Percentiles rank a stretch among this genome's conserved stretches.
phyloP scores from a whole-genome alignment of 2,113 vertebrate species.

The Cyprinodon variegatus region DNA sequence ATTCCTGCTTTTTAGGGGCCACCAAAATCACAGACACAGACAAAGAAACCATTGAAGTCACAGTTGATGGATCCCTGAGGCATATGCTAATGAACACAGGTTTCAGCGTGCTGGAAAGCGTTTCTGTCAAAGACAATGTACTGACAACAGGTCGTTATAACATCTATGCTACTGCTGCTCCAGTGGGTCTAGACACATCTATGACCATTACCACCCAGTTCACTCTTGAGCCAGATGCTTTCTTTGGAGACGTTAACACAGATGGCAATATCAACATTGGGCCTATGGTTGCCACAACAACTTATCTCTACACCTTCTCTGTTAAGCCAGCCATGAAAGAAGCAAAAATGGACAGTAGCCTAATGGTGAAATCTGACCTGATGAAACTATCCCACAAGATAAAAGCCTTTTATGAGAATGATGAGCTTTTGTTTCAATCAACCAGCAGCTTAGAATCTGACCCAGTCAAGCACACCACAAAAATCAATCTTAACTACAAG shows the following conservation, averaged over 20 bases:
- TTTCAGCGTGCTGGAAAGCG: conserved; percentile 74
- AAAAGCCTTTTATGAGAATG: conserved; percentile 73
- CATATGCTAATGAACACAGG: conserved; percentile 83
- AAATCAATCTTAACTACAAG: conserved; percentile 79
- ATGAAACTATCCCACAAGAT: conserved; percentile 82
- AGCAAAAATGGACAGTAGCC: conserved; percentile 78
- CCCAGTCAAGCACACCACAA: conserved; percentile 83
- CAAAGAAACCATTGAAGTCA: conserved; percentile 63
- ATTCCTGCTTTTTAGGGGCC: conserved; percentile 75
- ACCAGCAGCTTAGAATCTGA: conserved; percentile 81
- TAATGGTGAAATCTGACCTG: conserved; percentile 83
- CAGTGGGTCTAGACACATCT: conserved; percentile 81
- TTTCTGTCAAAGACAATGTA: conserved; percentile 66
- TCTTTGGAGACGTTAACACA: conserved; percentile 76
- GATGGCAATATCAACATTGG: conserved; percentile 79
- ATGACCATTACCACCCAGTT: conserved; percentile 72
- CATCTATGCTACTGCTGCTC: conserved; percentile 68
- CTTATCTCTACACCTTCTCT: conserved; percentile 76
- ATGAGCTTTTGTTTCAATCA: conserved; percentile 77
- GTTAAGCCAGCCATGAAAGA: conserved; percentile 72
- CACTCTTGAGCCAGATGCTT: conserved; percentile 63
- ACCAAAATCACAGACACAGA: conserved; percentile 74
- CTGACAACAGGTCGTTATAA: conserved; percentile 72
- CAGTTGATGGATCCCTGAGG: conserved; percentile 76
- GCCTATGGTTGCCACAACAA: conserved; percentile 74